Conservation (phyloP, 2,888 invertebrate genomes). For the Heliconius charithonia region DNA sequence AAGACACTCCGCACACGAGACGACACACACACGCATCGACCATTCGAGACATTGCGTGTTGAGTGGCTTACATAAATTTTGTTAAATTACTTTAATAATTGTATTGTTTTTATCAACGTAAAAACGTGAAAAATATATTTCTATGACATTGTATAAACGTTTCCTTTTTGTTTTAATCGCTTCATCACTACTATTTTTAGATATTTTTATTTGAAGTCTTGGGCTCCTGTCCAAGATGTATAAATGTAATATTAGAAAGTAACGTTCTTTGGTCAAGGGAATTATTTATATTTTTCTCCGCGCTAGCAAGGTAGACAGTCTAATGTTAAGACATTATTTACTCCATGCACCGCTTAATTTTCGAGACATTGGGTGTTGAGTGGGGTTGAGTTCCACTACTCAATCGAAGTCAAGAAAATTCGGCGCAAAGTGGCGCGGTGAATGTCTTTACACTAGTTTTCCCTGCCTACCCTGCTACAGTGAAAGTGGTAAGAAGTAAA, state of each 20-base stretch:
- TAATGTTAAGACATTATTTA: too few relatives aligned
- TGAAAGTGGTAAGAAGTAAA: too few relatives aligned
- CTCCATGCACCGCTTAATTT: neutral
- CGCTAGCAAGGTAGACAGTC: too few relatives aligned
- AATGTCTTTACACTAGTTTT: neutral
- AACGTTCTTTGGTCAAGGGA: neutral
- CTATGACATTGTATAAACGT: neutral
- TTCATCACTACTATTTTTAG: conserved; percentile 5
- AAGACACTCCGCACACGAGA: too few relatives aligned
- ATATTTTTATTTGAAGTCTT: conserved; percentile 8
- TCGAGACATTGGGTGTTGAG: neutral
- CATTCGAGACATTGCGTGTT: too few relatives aligned
- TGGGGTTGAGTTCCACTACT: neutral
- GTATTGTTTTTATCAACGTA: too few relatives aligned
- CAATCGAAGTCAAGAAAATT: neutral
- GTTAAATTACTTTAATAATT: too few relatives aligned
- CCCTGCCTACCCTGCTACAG: neutral
- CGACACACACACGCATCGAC: too few relatives aligned
- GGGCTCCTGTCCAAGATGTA: conserved; percentile 20
- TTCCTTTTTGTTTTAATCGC: neutral
- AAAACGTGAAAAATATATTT: too few relatives aligned
- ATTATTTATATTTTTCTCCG: neutral
- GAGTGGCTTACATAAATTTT: too few relatives aligned
- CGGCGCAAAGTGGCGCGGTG: neutral
- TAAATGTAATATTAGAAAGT: conserved; percentile 13